phyloP scores from a whole-genome alignment of 2,113 vertebrate genomes.

The Saccopteryx leptura region DNA sequence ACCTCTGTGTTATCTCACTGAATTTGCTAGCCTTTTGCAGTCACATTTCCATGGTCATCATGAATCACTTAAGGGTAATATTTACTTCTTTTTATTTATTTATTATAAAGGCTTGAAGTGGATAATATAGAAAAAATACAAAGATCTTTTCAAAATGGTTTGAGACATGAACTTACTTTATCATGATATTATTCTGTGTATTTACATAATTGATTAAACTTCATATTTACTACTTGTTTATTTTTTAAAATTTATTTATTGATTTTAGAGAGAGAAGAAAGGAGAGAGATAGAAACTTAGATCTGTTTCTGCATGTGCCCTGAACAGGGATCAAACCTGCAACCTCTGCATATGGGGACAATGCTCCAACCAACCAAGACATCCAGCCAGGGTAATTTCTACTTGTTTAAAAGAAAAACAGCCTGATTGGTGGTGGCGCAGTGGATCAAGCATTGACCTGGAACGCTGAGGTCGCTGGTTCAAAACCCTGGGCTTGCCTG shows the following conservation, averaged over 20 bases:
- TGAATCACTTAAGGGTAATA: neutral
- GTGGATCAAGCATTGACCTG: too few species aligned
- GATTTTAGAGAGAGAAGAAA: too few species aligned
- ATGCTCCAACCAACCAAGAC: too few species aligned
- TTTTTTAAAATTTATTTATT: too few species aligned
- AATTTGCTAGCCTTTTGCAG: neutral
- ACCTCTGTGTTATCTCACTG: neutral
- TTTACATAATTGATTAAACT: constrained; percentile 30
- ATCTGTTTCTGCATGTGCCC: too few species aligned
- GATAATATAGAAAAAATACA: neutral
- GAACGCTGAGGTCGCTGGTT: too few species aligned
- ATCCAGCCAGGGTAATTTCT: too few species aligned
- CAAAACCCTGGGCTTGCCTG: neutral
- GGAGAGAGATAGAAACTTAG: too few species aligned
- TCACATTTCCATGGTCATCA: neutral
- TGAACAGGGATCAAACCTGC: too few species aligned
- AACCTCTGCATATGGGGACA: too few species aligned
- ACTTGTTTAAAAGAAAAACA: too few species aligned
- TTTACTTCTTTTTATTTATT: neutral
- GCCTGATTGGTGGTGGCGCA: too few species aligned
- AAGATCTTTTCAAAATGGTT: neutral
- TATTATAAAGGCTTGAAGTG: neutral
- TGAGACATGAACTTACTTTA: constrained; percentile 9
- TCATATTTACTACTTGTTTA: constrained; percentile 9
- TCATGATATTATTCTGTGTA: neutral